Percentiles rank a stretch among this genome's conserved stretches.
These are phyloP conservation scores for Acanthopleura granulata DNA, from an alignment of 2,888 invertebrate species.

Conservation along the genomic window DNA sequence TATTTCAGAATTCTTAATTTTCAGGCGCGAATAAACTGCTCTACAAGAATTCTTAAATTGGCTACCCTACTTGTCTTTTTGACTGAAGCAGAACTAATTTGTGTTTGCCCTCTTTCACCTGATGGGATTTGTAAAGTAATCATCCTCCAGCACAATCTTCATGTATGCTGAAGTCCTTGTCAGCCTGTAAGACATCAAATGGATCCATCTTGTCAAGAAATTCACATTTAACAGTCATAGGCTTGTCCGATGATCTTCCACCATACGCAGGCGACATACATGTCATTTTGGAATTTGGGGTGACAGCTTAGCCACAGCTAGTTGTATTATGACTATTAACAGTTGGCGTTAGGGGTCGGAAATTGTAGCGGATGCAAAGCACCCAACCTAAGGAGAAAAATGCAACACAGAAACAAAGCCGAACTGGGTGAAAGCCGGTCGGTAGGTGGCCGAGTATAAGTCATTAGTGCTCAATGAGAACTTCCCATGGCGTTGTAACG, in stretches of 20 bases:
- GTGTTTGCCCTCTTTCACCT: neutral
- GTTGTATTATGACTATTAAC: too few relatives aligned
- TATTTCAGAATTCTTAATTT: conserved; percentile 21
- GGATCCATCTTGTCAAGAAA: neutral
- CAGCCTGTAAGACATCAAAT: neutral
- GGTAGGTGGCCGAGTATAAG: too few relatives aligned
- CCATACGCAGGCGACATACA: neutral
- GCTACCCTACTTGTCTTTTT: conserved; percentile 2
- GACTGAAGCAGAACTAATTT: too few relatives aligned
- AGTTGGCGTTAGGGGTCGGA: too few relatives aligned
- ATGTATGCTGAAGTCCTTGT: neutral
- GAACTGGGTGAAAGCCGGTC: too few relatives aligned
- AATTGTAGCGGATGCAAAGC: too few relatives aligned
- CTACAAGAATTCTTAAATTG: conserved; percentile 20
- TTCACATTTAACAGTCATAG: neutral
- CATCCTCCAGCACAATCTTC: neutral
- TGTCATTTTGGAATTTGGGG: conserved; percentile 22
- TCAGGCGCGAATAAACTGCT: conserved; percentile 18
- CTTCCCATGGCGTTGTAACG: too few relatives aligned
- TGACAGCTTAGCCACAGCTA: too few relatives aligned
- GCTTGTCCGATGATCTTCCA: neutral
- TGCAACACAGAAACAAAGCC: too few relatives aligned
- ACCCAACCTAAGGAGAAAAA: too few relatives aligned
- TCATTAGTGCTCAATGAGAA: too few relatives aligned
- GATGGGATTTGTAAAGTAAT: neutral